Evolutionary conservation across 2,888 invertebrate genomes (phyloP).

Genomic region (Platycheirus rosarum): DNA sequence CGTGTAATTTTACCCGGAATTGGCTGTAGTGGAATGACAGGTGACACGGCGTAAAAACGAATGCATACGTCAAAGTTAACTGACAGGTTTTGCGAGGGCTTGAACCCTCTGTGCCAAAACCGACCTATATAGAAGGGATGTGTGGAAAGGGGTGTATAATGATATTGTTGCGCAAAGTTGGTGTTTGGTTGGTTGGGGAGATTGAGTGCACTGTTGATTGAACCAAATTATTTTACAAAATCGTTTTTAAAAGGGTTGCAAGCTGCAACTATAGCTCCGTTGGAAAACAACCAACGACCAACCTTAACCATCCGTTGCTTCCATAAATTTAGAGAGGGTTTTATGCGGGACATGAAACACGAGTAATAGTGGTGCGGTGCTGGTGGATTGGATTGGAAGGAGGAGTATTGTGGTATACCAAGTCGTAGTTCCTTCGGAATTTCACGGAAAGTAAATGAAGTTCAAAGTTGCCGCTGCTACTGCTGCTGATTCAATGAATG

Average conservation of each 20-base stretch:
- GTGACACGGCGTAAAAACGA: slow-evolving; percentile 57
- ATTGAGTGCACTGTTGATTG: slow-evolving; percentile 2
- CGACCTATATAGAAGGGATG: too few relatives aligned
- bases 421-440: slow-evolving; percentile 14
- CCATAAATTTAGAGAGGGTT: slow-evolving; percentile 33
- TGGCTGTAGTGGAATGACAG: slow-evolving; percentile 59
- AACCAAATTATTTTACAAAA: slow-evolving; percentile 46
- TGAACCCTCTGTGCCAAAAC: background rate
- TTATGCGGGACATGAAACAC: slow-evolving; percentile 31
- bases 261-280: slow-evolving; percentile 24
- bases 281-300: slow-evolving; percentile 7
- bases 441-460: slow-evolving; percentile 30
- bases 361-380: background rate
- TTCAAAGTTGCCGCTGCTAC: slow-evolving; percentile 37
- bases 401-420: background rate
- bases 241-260: slow-evolving; percentile 50
- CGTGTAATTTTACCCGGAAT: slow-evolving; percentile 51
- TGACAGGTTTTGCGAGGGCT: slow-evolving; percentile 1
- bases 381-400: background rate
- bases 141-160: slow-evolving; percentile 5
- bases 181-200: slow-evolving; percentile 9
- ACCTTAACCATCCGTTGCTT: slow-evolving; percentile 32
- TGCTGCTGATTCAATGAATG: slow-evolving; percentile 46
- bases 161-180: slow-evolving; percentile 15
- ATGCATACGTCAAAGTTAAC: slow-evolving; percentile 59